phyloP scores from a whole-genome alignment of 2,113 vertebrate species.

The Tympanuchus pallidicinctus region DNA sequence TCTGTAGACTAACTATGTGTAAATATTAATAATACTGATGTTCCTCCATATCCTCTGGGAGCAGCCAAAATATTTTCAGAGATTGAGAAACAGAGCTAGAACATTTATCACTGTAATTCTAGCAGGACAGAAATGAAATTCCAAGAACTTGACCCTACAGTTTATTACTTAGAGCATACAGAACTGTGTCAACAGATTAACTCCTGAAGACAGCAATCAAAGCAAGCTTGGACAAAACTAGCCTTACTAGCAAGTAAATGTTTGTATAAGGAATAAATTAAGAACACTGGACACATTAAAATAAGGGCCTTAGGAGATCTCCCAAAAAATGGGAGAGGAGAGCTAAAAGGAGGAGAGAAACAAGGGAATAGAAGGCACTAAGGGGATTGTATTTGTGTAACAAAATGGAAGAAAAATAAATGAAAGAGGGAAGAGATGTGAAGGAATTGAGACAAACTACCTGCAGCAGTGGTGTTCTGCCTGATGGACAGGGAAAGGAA shows the following conservation, averaged over 20 bases:
- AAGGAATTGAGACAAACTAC: neutral
- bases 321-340: accelerated
- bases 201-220: neutral
- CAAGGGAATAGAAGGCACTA: neutral
- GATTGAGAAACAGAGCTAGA: neutral
- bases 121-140: neutral
- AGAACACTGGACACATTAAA: neutral
- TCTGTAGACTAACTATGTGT: neutral
- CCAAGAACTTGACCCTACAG: neutral
- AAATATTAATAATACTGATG: conserved; percentile 20
- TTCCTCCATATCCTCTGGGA: neutral
- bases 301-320: neutral
- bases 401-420: neutral
- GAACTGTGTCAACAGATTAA: neutral
- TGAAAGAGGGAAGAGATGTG: neutral
- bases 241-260: neutral
- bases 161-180: neutral
- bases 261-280: neutral
- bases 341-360: neutral
- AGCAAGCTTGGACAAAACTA: neutral
- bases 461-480: neutral
- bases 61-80: neutral
- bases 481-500: neutral
- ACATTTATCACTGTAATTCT: neutral
- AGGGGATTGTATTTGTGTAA: neutral